Base-by-base conservation (phyloP, 2,797 vertebrate species). In the Enteromius radiatus region DNA sequence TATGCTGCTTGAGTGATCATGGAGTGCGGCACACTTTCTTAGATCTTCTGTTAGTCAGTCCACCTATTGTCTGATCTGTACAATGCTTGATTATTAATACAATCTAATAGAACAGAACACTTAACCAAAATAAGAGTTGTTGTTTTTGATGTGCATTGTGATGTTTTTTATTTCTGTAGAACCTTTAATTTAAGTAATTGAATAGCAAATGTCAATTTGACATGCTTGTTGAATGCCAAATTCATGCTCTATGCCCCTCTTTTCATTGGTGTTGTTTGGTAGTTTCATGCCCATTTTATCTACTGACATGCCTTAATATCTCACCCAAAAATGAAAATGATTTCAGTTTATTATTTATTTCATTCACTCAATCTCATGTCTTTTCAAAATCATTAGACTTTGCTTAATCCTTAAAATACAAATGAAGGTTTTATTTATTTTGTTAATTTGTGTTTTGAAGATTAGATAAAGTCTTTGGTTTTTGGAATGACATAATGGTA, bases 1-100 rank as follows among this genome's bases (percentile, higher is more conserved):
- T 67, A 54, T 52, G 63, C 31, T 78, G 45, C 76, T 38, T 67
- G 28, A 52, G 76, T 26, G 76, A 78, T 65, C 74, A 28, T 63
- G 4, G 56, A 76, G 56, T 63, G 17, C 1, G 0, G 56, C 74
- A 76, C 74, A 63, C 23, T 63, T 67, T 78, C 21, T 52, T 23
- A 36, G 43, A 23, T 21, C 41, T 33, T 49, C 43, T 65, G 19
- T n/a, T 65, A 49, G 43, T 65, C 59, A 49, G 0, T 77, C 41
- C 3, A 49, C 23, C 36, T 63, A 21, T 61, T 43, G 74, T 41
- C 33, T 54, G 31, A 17, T 75, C 7, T 59, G 12, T n/a, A n/a
- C 52, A 75, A 11, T 0, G n/a, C 52, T 26, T 75, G 12, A 26
- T 75, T 21, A 36, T 74, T 21, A 49, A 31, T 3, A 56, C 1